Base-by-base conservation (phyloP, 2,113 vertebrate species). In the Lophotis ruficrista region DNA sequence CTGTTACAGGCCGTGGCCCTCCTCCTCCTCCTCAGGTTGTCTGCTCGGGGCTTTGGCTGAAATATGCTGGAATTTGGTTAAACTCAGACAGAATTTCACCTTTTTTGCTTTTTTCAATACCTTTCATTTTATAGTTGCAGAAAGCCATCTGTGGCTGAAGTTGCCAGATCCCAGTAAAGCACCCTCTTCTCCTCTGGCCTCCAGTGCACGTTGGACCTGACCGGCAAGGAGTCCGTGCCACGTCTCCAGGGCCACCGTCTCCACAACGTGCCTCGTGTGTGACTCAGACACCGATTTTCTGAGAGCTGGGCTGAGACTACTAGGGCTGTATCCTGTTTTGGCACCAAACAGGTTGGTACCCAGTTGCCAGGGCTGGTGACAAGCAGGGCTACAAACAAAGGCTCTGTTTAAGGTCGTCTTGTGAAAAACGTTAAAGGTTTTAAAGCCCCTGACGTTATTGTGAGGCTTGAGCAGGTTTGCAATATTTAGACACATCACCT, bases 1-100 rank as follows among this genome's bases (percentile, higher is more conserved):
- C 97, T 87, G 73, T 95, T 73, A 95, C 93, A 89, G 96, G 89
- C 95, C 27, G 6, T 78, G 89, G 91, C 85, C 89, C 83, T 97
- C 94, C 71, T 73, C 87, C 65, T 90, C 86, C 64, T 90, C 56
- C 16, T 79, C 94, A 91, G 82, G 83, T 72, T 79, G 27, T 88
- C 69, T 93, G 85, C 93, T 96, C 87, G 33, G 37, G 60, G 64
- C 89, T 90, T 95, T 68, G 91, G 77, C 48, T 87, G 73, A 89
- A 87, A 72, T 31, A 9, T 22, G 13, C 31, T 61, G 92, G 83
- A 89, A 92, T 93, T 94, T 69, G 54, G 38, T 64, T 47, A 61
- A 84, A n/a, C 30, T 64, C 35, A 70, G 60, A 64, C 45, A 41
- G 12, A 28, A 61, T 12, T 16, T 38, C 35, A 35, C 10, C 4